Percentiles rank a stretch among this genome's conserved stretches.
These are phyloP conservation scores for Burhinus oedicnemus DNA, from an alignment of 2,113 vertebrate genomes.

Conservation along the genomic window DNA sequence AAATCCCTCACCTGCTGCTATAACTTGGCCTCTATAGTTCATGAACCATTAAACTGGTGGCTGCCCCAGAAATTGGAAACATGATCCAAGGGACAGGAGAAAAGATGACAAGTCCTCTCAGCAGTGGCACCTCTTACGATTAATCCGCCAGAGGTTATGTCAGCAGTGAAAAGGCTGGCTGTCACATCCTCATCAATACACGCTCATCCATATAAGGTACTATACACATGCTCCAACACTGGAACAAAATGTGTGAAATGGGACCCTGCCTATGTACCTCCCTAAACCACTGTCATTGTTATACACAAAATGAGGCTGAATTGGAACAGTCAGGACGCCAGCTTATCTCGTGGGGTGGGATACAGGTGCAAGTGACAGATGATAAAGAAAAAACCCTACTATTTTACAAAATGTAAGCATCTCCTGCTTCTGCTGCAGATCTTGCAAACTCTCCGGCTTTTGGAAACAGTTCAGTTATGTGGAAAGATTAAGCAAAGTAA, in stretches of 20 bases:
- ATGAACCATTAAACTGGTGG: neutral
- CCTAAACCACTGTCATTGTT: neutral
- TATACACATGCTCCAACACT: neutral
- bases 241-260: conserved; percentile 12
- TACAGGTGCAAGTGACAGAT: neutral
- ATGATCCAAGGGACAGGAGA: neutral
- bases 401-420: neutral
- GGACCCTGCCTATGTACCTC: neutral
- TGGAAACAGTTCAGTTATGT: neutral
- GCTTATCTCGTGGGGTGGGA: neutral
- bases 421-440: neutral
- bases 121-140: neutral
- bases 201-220: neutral
- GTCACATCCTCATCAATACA: neutral
- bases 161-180: neutral
- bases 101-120: neutral
- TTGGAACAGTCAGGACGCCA: neutral
- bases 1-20: neutral
- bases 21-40: neutral
- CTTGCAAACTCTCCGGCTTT: neutral
- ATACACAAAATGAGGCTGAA: neutral
- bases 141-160: neutral
- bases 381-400: neutral
- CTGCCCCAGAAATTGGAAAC: neutral
- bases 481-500: neutral